Evolutionary conservation across 2,797 vertebrate species (phyloP), one percentile per base, ranked within the genome.

Genomic region (Chanos chanos): DNA sequence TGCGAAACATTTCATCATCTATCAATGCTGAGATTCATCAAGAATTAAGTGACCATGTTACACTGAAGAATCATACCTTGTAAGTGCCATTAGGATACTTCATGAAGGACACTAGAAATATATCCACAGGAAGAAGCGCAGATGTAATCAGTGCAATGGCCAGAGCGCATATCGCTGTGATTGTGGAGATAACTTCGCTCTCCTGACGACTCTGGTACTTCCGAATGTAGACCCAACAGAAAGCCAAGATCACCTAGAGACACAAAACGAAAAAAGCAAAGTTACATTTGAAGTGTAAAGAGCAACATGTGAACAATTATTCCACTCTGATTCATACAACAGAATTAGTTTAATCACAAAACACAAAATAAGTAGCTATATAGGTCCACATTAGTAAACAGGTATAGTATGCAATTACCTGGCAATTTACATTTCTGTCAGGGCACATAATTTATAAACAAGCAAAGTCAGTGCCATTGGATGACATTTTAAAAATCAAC

Each of bases 61-160:
- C 31, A 19, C 12, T 18, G 2, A 12, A 36, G 8, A 40, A 52
- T 10, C 22, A 57, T 84, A 95, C 96, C 95, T 98, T 98, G 82
- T 96, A 99, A 51, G 95, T 97, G 18, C 96, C 96, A 75, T 97
- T 96, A 69, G 86, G 87, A 74, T 93, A 89, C 84, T 99, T 99
- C 94, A 97, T 96, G 70, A 94, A 99, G 0, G 97, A 99, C 75
- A 99, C 96, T 43, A 99, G 86, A 74, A 99, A 99, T 80, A 99
- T 99, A 73, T 99, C 97, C 84, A 99, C 95, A 1, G 96, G 96
- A 27, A 98, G 85, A 8, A 99, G 92, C 0, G 97, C 96, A 10
- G 97, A 97, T 0, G 96, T 94, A 83, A 98, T 95, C 31, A 99
- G 87, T 12, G 96, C 96, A 44, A 99, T 81, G 1, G 97, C 94